phyloP scores from a whole-genome alignment of 2,888 invertebrate species.

The Plebejus melissa region DNA sequence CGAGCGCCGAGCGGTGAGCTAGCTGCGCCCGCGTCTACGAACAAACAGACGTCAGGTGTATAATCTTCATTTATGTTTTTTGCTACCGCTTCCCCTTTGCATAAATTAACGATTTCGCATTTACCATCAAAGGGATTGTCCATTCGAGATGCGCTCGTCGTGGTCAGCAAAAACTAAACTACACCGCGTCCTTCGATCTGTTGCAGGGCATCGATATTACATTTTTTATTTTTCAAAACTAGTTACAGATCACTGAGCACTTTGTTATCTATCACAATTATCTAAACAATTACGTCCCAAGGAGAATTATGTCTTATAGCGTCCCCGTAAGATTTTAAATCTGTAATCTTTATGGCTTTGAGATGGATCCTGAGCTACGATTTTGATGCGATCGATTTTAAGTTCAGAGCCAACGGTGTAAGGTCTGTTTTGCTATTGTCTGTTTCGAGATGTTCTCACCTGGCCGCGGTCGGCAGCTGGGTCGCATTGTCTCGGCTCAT shows the following conservation, averaged over 20 bases:
- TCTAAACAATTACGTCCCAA: conserved; percentile 44
- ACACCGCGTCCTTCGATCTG: conserved; percentile 9
- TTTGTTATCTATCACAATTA: conserved; percentile 66
- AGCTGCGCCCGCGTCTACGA: conserved; percentile 52
- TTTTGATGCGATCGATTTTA: conserved; percentile 31
- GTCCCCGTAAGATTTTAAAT: conserved; percentile 48
- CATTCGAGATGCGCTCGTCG: conserved; percentile 17
- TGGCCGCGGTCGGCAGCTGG: conserved; percentile 60
- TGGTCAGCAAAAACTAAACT: conserved; percentile 15
- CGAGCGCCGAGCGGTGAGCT: conserved; percentile 55
- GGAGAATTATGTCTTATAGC: conserved; percentile 47
- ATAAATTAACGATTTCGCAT: conserved; percentile 70
- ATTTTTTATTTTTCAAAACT: conserved; percentile 60
- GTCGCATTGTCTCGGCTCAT: conserved; percentile 61
- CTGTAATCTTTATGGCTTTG: conserved; percentile 43
- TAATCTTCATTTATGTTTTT: conserved; percentile 71
- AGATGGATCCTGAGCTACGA: conserved; percentile 43
- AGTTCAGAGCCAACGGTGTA: conserved; percentile 35
- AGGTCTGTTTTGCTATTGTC: conserved; percentile 41
- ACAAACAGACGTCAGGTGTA: conserved; percentile 68
- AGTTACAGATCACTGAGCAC: conserved; percentile 69
- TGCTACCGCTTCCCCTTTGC: conserved; percentile 74
- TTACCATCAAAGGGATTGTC: conserved; percentile 31
- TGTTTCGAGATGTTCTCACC: conserved; percentile 52
- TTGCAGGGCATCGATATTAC: conserved; percentile 38